Evolutionary conservation across 1,140 invertebrate species (phyloP), one percentile per base, ranked within the genome.

Genomic region (Drosophila navojoa): DNA sequence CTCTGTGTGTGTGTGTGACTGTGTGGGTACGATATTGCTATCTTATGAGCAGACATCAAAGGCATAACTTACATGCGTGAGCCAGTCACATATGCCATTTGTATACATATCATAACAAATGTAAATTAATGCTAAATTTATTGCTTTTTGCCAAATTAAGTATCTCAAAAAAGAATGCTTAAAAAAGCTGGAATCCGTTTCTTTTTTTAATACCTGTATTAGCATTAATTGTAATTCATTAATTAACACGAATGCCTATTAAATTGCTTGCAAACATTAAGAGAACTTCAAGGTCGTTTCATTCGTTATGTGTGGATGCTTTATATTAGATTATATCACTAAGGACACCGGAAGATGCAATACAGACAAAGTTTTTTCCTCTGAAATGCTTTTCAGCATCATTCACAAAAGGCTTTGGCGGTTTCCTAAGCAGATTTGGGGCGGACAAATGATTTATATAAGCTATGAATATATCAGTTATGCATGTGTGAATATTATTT

Each of bases 391-490:
- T 38, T 38, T 38, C 35, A 38, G 10, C 11, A 13, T 38, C 10
- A 11, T 38, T 11, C 35, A 38, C 13, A 58, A 4, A 40, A 4
- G 9, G 7, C n/a, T 29, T 38, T 38, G 6, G 32, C 2, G 6
- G 6, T 35, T 10, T 35, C 0, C 32, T 35, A 7, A 7, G 6
- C 2, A 35, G 7, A 10, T n/a, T 49, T 3, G 9, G 10, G 11
- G 25, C 60, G 55, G 61, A 49, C 68, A 45, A 84, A 71, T 68
- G 59, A 54, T 45, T 61, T 61, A 64, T 68, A 67, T 38, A 76
- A 61, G 47, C 40, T 52, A 57, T 47, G 52, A 52, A 75, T 53
- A 42, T 47, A 61, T 55, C 19, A 62, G 66, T 75, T 64, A 67
- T 60, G 54, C 59, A 70, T 55, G 27, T 50, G 25, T 29, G 53